These are phyloP conservation scores for Dioctria rufipes DNA, from an alignment of 2,888 invertebrate genomes.

Conservation along the genomic window DNA sequence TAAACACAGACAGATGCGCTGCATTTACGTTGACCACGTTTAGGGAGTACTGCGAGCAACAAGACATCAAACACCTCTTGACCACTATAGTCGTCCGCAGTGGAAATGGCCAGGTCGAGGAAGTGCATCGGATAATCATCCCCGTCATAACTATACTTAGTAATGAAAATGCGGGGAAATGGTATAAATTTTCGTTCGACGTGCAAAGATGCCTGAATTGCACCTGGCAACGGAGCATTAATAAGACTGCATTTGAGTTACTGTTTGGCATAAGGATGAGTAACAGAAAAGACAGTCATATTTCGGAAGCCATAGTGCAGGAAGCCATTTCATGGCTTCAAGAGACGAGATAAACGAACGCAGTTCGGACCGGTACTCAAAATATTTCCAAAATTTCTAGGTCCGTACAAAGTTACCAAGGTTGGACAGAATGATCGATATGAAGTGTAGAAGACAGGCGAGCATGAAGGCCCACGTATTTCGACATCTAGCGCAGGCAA, in stretches of 20 bases:
- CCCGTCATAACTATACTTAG: not conserved
- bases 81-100: not conserved
- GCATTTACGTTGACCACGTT: not conserved
- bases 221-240: not conserved
- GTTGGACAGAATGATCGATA: too few species aligned
- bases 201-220: not conserved
- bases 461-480: too few species aligned
- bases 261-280: too few species aligned
- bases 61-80: not conserved
- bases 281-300: too few species aligned
- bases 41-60: not conserved
- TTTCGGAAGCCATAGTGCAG: too few species aligned
- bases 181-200: not conserved
- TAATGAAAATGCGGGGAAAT: not conserved
- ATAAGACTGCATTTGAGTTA: not conserved
- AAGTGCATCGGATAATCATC: not conserved
- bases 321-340: too few species aligned
- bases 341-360: not conserved
- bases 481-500: too few species aligned
- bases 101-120: not conserved
- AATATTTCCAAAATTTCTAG: constrained; percentile 13
- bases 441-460: too few species aligned
- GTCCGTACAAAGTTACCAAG: constrained; percentile 2
- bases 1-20: not conserved
- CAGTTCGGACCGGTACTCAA: not conserved